Evolutionary conservation across 2,888 invertebrate genomes (phyloP).

Genomic region (Watsonalla binaria): DNA sequence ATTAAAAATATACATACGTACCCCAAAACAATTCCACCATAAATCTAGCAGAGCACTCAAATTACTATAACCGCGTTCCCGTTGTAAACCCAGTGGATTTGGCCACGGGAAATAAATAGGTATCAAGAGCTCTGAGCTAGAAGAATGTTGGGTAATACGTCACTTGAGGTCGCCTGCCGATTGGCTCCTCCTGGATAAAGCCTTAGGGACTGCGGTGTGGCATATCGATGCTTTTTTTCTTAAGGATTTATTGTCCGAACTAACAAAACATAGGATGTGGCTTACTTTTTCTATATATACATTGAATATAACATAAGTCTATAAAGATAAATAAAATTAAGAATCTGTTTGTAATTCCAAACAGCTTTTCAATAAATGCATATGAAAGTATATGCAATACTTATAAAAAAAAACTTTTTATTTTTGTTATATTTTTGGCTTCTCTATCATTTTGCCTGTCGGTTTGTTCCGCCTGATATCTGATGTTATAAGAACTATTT

Average conservation of each 20-base stretch:
- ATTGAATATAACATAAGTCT: no score
- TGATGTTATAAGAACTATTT: no score
- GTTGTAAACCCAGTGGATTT: conserved; percentile 45
- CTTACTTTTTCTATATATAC: no score
- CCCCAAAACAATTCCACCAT: background rate
- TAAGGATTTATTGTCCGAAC: background rate
- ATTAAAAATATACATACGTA: background rate
- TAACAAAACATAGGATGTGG: no score
- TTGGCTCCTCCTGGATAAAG: conserved; percentile 53
- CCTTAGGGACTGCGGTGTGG: conserved; percentile 23
- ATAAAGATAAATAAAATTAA: no score
- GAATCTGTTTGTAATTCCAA: no score
- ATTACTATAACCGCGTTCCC: conserved; percentile 28
- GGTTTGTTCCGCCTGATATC: no score
- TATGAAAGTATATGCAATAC: no score
- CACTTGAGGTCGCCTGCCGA: conserved; percentile 48
- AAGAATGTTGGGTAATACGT: conserved; percentile 69
- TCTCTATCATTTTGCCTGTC: no score
- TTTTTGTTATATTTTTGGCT: no score
- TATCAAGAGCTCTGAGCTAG: conserved; percentile 50
- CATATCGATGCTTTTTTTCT: conserved; percentile 10
- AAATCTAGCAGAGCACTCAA: conserved; percentile 10
- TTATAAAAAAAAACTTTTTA: no score
- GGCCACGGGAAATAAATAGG: conserved; percentile 59
- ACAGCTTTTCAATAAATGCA: no score